phyloP scores from a whole-genome alignment of 2,888 invertebrate species.

The Pandemis cinnamomeana region DNA sequence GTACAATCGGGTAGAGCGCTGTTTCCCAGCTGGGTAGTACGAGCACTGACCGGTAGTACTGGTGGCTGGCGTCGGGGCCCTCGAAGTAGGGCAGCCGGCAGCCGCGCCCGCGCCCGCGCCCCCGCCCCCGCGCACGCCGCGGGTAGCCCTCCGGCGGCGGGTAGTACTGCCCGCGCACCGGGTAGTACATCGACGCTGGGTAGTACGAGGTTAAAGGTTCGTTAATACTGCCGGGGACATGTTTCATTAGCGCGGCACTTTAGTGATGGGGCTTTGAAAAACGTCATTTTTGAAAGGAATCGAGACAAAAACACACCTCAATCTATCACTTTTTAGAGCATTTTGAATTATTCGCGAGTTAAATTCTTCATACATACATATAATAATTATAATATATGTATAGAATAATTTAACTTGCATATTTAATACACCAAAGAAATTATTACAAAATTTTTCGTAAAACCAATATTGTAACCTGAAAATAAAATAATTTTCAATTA shows the following conservation, averaged over 20 bases:
- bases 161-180: constrained; percentile 65
- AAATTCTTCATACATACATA: too few species aligned
- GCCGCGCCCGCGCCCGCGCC: constrained; percentile 52
- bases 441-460: background rate
- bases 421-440: too few species aligned
- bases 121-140: constrained; percentile 51
- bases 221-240: too few species aligned
- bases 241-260: too few species aligned
- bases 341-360: too few species aligned
- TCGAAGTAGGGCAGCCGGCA: constrained; percentile 74
- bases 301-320: too few species aligned
- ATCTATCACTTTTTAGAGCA: too few species aligned
- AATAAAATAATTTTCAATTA: background rate
- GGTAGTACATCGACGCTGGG: constrained; percentile 70
- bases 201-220: background rate
- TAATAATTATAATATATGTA: too few species aligned
- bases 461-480: background rate
- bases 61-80: constrained; percentile 72
- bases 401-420: too few species aligned
- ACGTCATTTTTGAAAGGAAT: too few species aligned
- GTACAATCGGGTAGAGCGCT: background rate
- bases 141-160: constrained; percentile 58
- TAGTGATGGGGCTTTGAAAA: too few species aligned
- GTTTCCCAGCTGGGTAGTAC: background rate
- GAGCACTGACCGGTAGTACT: constrained; percentile 67